Conservation (phyloP, 2,797 vertebrate species). For the Anguilla marmorata region DNA sequence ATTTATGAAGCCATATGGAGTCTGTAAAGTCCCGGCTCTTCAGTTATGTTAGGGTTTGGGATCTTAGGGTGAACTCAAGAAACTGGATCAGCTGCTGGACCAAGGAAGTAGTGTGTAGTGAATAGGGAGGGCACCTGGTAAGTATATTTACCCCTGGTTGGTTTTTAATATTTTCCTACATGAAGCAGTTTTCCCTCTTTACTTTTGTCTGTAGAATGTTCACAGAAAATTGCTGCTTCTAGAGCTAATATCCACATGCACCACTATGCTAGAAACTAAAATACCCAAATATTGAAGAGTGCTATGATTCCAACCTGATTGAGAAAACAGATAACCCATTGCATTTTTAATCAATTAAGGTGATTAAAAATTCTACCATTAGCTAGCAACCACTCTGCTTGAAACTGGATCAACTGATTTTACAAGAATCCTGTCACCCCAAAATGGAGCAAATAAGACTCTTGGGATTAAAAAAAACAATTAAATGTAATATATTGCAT, state of each 20-base stretch:
- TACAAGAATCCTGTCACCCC: not conserved
- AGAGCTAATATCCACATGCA: not conserved
- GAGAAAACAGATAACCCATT: not conserved
- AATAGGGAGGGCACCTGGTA: not conserved
- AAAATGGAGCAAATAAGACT: not conserved
- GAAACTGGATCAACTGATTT: not conserved
- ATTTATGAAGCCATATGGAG: conserved; percentile 68
- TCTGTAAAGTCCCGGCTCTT: conserved; percentile 69
- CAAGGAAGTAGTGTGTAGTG: not conserved
- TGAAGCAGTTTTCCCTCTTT: not conserved
- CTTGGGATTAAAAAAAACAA: not conserved
- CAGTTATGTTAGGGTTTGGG: conserved; percentile 61
- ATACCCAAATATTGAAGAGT: not conserved
- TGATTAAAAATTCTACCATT: not conserved
- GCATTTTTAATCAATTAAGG: too few species aligned
- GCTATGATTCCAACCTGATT: not conserved
- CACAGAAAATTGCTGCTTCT: not conserved
- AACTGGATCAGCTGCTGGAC: conserved; percentile 12
- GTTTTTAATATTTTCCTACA: not conserved
- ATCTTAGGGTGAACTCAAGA: conserved; percentile 34
- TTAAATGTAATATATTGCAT: not conserved
- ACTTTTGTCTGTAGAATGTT: not conserved
- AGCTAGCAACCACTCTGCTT: not conserved
- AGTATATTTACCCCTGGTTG: not conserved
- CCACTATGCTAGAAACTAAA: not conserved